Evolutionary conservation across 2,113 vertebrate genomes (phyloP).

Genomic region (Pseudorectes ferrugineus): DNA sequence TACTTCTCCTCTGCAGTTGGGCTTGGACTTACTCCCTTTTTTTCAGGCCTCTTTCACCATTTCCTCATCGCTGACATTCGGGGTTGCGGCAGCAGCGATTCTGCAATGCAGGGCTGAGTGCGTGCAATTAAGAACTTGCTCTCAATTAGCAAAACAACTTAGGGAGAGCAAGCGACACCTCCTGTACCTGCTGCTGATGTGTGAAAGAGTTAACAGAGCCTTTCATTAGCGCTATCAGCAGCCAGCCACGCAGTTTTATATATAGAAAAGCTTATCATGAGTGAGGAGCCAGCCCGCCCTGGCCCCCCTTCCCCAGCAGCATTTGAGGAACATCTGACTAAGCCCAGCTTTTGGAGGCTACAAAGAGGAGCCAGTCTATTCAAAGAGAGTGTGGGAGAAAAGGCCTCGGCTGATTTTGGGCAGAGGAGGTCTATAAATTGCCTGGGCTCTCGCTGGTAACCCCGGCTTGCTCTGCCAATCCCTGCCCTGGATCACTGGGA

Average conservation of each 20-base stretch:
- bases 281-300: background rate
- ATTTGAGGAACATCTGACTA: background rate
- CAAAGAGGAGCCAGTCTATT: background rate
- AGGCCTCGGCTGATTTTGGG: background rate
- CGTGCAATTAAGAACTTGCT: background rate
- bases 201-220: background rate
- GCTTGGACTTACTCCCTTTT: background rate
- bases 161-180: background rate
- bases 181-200: background rate
- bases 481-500: rapidly evolving
- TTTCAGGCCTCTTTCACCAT: background rate
- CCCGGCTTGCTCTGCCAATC: rapidly evolving
- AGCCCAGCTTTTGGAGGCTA: background rate
- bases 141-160: background rate
- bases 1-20: background rate
- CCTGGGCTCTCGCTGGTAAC: background rate
- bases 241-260: background rate
- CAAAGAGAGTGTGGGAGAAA: background rate
- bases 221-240: background rate
- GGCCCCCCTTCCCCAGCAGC: background rate
- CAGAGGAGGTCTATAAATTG: background rate
- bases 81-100: background rate
- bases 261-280: background rate
- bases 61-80: background rate
- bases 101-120: background rate